A percentile compares a stretch with the other conserved stretches of the same genome.
These are phyloP conservation scores for Rhyacophila evoluta DNA, from an alignment of 2,888 invertebrate genomes.

Conservation along the genomic window DNA sequence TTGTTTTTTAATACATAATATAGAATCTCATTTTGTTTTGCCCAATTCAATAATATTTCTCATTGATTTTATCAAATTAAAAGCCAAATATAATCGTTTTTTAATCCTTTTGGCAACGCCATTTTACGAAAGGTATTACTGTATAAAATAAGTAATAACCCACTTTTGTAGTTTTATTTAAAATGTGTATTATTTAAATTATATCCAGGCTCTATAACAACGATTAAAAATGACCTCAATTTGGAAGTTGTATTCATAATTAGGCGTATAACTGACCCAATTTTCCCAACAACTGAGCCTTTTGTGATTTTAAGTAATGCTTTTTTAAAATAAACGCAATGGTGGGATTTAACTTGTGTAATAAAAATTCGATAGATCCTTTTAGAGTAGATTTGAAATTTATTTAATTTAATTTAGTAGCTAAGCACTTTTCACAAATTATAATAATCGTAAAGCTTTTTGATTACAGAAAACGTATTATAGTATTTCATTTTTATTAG, in stretches of 20 bases:
- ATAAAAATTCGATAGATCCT: not conserved
- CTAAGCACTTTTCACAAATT: not conserved
- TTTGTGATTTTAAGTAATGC: not conserved
- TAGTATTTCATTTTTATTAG: not conserved
- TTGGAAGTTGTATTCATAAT: not conserved
- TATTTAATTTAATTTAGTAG: not conserved
- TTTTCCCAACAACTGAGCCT: not conserved
- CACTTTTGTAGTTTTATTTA: not conserved
- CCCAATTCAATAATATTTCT: too few species aligned
- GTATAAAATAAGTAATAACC: not conserved
- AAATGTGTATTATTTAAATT: not conserved
- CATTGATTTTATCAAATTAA: too few species aligned
- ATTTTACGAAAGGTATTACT: not conserved
- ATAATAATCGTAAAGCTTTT: not conserved
- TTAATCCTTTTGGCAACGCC: not conserved
- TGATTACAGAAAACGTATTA: not conserved
- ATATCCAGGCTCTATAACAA: not conserved
- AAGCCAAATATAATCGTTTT: too few species aligned
- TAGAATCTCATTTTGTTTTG: too few species aligned
- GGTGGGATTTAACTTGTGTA: not conserved
- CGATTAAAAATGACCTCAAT: not conserved
- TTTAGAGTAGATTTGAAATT: slow-evolving; percentile 17
- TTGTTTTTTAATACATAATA: too few species aligned
- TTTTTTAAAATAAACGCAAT: not conserved
- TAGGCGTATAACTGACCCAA: not conserved